Base-by-base conservation (phyloP, 2,797 vertebrate genomes). In the Simalia tracyae region DNA sequence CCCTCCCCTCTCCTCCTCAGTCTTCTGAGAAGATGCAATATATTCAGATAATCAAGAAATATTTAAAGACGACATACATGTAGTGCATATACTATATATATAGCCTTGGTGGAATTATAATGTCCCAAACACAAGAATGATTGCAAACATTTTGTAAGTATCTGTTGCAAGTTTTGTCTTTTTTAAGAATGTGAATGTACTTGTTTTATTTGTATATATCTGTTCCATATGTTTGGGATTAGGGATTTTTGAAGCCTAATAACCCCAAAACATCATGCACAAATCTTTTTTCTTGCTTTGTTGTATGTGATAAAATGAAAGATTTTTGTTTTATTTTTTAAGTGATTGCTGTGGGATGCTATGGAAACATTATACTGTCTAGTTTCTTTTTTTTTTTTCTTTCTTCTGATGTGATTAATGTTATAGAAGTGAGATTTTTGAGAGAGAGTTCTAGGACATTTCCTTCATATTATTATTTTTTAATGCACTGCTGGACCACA, bases 121-220 rank as follows among this genome's bases (percentile, higher is more conserved):
- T 96, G 96, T 94, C 86, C 88, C 96, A 96, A 97, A 92, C 94
- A 95, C 94, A 92, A 89, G 96, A 97, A 96, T 96, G 96, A 96
- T 96, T 97, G 96, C 95, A 95, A 96, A 97, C 84, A 93, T 26
- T 97, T 94, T 97, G 97, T 98, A 98, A 98, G 97, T 98, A 98
- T 96, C 91, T 31, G 95, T 96, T 94, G 85, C 93, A 94, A 59
- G 96, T 97, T 96, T 94, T 68, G 86, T 94, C 59, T 96, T 94
- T 81, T 81, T 92, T 54, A 68, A 92, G 90, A 92, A 93, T 89
- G 31, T 46, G 6, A 92, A 94, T 96, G 28, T 92, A 3, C 96
- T 36, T 24, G 36, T 96, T 95, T 96, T 93, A 90, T 88, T 63
- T 81, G 28, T 91, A 59, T 88, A 2, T 86, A 22, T 63, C 24